A percentile compares a stretch with the other conserved stretches of the same genome.
Evolutionary conservation across 2,113 vertebrate species (phyloP).

Genomic region (Nycticebus coucang): DNA sequence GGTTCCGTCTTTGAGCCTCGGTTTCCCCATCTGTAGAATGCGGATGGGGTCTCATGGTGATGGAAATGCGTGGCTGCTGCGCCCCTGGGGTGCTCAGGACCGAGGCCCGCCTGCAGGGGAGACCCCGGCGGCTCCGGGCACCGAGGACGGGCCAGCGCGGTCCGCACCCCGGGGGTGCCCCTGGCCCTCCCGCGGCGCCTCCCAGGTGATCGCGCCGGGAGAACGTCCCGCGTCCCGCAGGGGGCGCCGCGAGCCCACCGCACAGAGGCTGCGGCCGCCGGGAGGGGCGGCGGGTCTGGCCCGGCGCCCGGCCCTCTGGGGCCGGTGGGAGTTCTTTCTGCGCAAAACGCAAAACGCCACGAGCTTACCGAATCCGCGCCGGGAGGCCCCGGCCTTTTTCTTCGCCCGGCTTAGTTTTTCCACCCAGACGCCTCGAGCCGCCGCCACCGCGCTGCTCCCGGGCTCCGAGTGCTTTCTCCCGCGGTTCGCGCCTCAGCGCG

Average conservation of each 20-base stretch:
- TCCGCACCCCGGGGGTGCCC: not conserved
- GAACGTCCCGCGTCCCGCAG: not conserved
- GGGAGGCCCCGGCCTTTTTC: not conserved
- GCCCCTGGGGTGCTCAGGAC: not conserved
- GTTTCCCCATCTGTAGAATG: not conserved
- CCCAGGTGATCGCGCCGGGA: not conserved
- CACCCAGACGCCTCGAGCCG: too few species aligned
- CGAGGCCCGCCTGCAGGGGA: not conserved
- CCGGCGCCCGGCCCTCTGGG: accelerated
- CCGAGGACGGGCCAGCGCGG: not conserved
- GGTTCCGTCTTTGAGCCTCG: not conserved
- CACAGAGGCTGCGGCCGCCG: accelerated
- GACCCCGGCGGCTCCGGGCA: not conserved
- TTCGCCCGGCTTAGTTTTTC: not conserved
- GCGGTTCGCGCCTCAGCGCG: not conserved
- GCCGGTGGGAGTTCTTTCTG: not conserved
- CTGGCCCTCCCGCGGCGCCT: accelerated
- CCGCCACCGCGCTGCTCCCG: not conserved
- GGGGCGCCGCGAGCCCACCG: constrained; percentile 16
- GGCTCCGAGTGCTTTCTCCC: not conserved
- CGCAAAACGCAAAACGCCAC: not conserved
- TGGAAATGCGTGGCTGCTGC: not conserved
- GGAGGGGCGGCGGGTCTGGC: accelerated
- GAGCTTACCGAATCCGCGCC: accelerated
- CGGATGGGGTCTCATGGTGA: not conserved